Conservation (phyloP, 1,140 invertebrate genomes). For the Aethina tumida region DNA sequence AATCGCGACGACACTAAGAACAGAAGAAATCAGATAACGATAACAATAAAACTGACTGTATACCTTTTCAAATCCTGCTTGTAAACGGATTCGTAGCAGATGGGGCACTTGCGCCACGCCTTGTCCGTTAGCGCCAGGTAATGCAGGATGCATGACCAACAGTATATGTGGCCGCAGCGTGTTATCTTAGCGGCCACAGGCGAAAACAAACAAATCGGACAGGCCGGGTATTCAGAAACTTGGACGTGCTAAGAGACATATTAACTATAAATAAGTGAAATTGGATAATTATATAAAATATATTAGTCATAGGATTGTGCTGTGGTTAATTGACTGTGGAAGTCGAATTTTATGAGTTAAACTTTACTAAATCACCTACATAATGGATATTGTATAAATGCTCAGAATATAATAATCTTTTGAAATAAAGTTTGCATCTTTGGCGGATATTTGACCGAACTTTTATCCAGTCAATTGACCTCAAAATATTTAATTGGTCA, state of each 20-base stretch:
- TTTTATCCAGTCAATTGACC: too few relatives aligned
- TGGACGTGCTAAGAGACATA: conserved; percentile 41
- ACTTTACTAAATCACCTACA: too few relatives aligned
- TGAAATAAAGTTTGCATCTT: too few relatives aligned
- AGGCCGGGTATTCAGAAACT: conserved; percentile 60
- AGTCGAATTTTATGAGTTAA: too few relatives aligned
- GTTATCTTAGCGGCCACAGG: conserved; percentile 85
- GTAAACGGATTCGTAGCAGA: conserved; percentile 71
- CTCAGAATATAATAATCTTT: too few relatives aligned
- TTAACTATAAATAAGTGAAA: background rate
- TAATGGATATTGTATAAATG: too few relatives aligned
- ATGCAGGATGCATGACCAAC: conserved; percentile 91
- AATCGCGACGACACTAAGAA: conserved; percentile 40
- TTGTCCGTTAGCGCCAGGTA: conserved; percentile 80
- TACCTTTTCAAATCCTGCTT: conserved; percentile 76
- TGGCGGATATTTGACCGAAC: too few relatives aligned
- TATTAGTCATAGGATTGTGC: too few relatives aligned
- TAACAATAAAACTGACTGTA: conserved; percentile 3
- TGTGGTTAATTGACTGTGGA: too few relatives aligned
- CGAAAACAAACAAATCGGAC: conserved; percentile 82
- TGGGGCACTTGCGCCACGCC: conserved; percentile 70
- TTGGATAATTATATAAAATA: too few relatives aligned
- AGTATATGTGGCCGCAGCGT: conserved; percentile 90
- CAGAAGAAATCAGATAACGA: conserved; percentile 4
- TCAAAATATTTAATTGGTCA: background rate